Conservation (phyloP, 1,140 invertebrate genomes). For the Nasonia giraulti region DNA sequence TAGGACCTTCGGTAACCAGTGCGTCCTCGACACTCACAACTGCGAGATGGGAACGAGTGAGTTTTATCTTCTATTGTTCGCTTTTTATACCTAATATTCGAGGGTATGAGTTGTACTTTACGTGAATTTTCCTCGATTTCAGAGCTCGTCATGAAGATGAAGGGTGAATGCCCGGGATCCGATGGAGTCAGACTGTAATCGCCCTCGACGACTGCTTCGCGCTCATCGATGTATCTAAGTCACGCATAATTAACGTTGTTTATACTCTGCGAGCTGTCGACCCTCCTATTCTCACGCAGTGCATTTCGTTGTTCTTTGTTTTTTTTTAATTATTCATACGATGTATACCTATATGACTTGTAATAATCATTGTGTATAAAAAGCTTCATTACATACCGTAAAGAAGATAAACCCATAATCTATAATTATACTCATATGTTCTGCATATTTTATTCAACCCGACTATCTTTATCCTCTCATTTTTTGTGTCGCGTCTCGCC, state of each 20-base stretch:
- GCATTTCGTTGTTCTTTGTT: background rate
- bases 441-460: too few relatives aligned
- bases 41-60: conserved; percentile 69
- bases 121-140: conserved; percentile 40
- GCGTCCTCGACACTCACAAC: conserved; percentile 64
- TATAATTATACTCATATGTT: too few relatives aligned
- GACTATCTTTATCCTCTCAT: too few relatives aligned
- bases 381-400: too few relatives aligned
- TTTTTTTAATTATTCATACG: background rate
- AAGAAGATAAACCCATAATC: too few relatives aligned
- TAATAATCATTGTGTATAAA: background rate
- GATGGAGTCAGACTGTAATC: conserved; percentile 62
- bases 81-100: background rate
- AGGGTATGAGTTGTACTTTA: background rate
- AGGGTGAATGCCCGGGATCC: conserved; percentile 67
- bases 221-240: background rate
- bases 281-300: background rate
- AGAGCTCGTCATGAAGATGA: conserved; percentile 64
- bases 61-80: conserved; percentile 46
- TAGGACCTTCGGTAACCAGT: conserved; percentile 64
- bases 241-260: background rate
- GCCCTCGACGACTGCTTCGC: background rate
- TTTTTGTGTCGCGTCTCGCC: too few relatives aligned
- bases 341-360: background rate
- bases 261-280: background rate